phyloP scores from a whole-genome alignment of 1,140 invertebrate genomes.

The Cyrtorhinus lividipennis region DNA sequence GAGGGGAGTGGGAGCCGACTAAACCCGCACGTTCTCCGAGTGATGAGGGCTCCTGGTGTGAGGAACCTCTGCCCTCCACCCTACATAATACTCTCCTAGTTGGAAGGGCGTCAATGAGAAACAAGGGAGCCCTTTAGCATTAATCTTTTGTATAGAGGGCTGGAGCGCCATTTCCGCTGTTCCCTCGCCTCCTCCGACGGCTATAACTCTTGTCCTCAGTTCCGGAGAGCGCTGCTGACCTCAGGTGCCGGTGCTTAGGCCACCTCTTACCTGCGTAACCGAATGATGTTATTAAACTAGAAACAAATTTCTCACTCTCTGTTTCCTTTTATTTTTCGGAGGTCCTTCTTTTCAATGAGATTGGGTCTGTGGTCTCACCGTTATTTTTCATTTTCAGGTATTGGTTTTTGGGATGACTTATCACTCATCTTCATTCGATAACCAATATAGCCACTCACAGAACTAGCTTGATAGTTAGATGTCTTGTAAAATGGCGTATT shows the following conservation, averaged over 20 bases:
- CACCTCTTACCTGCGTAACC: neutral
- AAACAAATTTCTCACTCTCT: neutral
- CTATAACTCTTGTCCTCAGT: neutral
- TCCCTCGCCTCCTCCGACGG: neutral
- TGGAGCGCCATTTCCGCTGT: neutral
- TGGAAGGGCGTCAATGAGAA: slow-evolving; percentile 4
- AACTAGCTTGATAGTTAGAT: too few species aligned
- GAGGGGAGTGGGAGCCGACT: too few species aligned
- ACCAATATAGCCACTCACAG: too few species aligned
- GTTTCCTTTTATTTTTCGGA: too few species aligned
- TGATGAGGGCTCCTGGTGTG: neutral
- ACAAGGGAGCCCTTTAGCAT: slow-evolving; percentile 8
- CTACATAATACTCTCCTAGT: neutral
- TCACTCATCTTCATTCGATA: too few species aligned
- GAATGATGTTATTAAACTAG: neutral
- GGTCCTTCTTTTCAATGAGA: too few species aligned
- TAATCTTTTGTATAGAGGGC: slow-evolving; percentile 9
- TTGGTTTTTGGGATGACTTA: too few species aligned
- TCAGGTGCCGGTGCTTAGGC: neutral
- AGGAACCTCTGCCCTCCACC: neutral
- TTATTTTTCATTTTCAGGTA: too few species aligned
- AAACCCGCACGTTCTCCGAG: neutral
- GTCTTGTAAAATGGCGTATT: too few species aligned
- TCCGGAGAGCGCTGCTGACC: slow-evolving; percentile 1
- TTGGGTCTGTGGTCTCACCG: too few species aligned